Evolutionary conservation across 2,888 invertebrate species (phyloP), one percentile per base, ranked within the genome.

Genomic region (Allophyes oxyacanthae): DNA sequence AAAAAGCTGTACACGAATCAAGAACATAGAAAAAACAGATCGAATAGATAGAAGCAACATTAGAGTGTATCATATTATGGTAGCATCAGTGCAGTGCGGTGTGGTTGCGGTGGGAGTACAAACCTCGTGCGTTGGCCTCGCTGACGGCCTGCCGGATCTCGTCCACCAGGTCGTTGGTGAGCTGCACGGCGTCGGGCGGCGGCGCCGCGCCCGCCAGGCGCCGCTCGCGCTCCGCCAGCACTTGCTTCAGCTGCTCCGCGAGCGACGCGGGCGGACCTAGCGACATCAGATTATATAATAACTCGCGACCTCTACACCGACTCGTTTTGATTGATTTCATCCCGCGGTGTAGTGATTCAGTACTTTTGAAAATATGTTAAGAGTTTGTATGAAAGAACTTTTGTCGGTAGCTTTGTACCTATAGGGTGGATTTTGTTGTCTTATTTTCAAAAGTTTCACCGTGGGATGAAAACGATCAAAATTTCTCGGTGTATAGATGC

Each of bases 131-230:
- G 94, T 97, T 97, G 73, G 97, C 97, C 92, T 98, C 97, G 89
- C 96, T 97, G 81, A 98, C 98, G 78, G 98, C 97, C 89, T 97
- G 97, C 67, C 97, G 95, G 82, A 98, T 98, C 95, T 98, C 98
- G 90, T 97, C 97, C 72, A 97, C 96, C 75, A 98, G 95, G 85
- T 97, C 96, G 92, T 97, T 97, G 80, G 97, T 96, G 83, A 96
- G 96, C 89, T 95, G 96, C 90, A 96, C 96, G 74, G 96, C 94
- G 89, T 95, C 96, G 74, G 95, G 95, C 37, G 78, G 73, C 28
- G 76, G 72, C 45, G 73, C 56, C 56, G 76, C 57, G 55, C 78
- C 91, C 44, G 94, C 95, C 60, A 96, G 94, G 61, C 97, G 95
- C 85, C 97, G 95, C 91, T 98, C 97, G 76, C 98, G 95, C 91